Conservation (phyloP, 1,140 invertebrate genomes). For the Bombus affinis region DNA sequence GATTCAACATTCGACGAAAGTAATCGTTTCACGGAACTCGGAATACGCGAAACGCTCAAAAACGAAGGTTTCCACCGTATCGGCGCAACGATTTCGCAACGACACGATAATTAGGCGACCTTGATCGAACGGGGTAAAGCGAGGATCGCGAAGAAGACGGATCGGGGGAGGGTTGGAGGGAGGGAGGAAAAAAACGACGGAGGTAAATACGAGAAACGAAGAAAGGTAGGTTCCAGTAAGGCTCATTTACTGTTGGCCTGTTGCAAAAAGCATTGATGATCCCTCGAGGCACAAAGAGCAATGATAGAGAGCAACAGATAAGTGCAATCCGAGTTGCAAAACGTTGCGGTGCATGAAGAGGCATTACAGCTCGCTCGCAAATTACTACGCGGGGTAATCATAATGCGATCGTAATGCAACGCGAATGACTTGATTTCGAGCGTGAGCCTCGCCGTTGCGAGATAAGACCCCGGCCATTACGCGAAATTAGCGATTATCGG, state of each 20-base stretch:
- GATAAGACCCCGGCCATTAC: constrained; percentile 54
- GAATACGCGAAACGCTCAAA: not conserved
- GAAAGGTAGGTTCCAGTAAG: constrained; percentile 36
- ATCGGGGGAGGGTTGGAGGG: not conserved
- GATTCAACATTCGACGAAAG: not conserved
- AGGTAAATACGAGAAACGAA: constrained; percentile 40
- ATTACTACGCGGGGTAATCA: constrained; percentile 65
- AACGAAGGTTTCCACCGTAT: not conserved
- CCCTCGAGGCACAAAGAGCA: constrained; percentile 48
- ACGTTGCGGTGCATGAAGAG: constrained; percentile 56
- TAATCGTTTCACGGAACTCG: not conserved
- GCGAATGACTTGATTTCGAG: constrained; percentile 67
- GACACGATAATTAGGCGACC: constrained; percentile 30
- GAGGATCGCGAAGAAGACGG: not conserved
- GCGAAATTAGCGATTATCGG: constrained; percentile 65
- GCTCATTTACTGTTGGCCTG: constrained; percentile 59
- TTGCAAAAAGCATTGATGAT: constrained; percentile 61
- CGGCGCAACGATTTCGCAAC: constrained; percentile 22
- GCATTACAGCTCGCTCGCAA: constrained; percentile 65
- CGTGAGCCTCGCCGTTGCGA: constrained; percentile 47
- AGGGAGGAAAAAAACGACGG: not conserved
- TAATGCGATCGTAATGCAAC: constrained; percentile 71
- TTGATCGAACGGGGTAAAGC: constrained; percentile 26
- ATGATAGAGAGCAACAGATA: constrained; percentile 60
- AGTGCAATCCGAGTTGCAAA: constrained; percentile 66